Evolutionary conservation across 2,888 invertebrate genomes (phyloP), one percentile per base, ranked within the genome.

Genomic region (Conchocele bisecta): DNA sequence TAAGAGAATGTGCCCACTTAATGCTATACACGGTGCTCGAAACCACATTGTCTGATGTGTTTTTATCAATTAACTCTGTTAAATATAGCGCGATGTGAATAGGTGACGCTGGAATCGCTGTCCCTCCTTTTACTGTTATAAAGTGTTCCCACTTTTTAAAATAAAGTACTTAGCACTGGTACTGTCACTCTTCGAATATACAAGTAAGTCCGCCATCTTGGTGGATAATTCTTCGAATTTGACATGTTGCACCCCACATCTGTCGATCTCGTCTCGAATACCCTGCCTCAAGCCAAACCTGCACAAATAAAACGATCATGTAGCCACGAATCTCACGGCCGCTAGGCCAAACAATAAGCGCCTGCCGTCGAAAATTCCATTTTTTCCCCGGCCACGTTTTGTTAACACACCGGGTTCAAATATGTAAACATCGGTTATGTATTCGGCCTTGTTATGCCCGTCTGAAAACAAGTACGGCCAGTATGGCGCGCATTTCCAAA

Each of bases 71-170:
- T 22, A 73, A 48, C 33, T 68, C 63, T 6, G 67, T 63, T 13
- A 73, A 24, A 46, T 48, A 73, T 26, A 73, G 29, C 22, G 73
- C 42, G 5, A 73, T 50, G 26, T 59, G 64, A 37, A 63, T 63
- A 11, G 73, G 67, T 17, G 67, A 67, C 6, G 67, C 73, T 26
- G 73, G 63, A 22, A 73, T 15, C 22, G 73, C 66, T 5, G 20
- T 28, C 24, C 46, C 63, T 2, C 67, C 73, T 51, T 59, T 48
- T n/a, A 41, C n/a, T 3, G 22, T 13, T 28, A 68, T 64, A 35
- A 59, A 73, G 9, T 37, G 37, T 13, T 42, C 53, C 63, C 57
- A 66, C 7, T 67, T 57, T 31, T 66, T 57, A 29, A 63, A 63
- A 54, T 67, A 67, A 67, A 42, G 15, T 67, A 72, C 39, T 72